These are phyloP conservation scores for Hydra vulgaris DNA, from an alignment of 30 jellyfish, hydroid and myxozoan genomes.

Conservation along the genomic window DNA sequence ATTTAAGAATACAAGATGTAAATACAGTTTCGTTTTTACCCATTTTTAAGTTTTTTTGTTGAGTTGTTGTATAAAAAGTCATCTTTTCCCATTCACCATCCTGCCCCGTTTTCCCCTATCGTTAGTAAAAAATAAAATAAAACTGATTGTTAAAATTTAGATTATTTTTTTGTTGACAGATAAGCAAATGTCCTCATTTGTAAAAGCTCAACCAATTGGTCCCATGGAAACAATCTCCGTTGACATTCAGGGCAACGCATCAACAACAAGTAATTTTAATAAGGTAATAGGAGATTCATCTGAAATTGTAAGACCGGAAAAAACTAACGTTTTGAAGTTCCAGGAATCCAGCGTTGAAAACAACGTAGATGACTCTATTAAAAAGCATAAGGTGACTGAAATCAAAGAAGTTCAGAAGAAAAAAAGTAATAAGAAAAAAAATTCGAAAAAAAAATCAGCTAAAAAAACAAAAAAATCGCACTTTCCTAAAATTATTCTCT, in stretches of 20 bases:
- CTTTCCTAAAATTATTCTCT: slow-evolving; percentile 32
- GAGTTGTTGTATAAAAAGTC: no score
- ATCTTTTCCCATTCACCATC: no score
- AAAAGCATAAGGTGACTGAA: neutral
- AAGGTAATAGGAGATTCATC: neutral
- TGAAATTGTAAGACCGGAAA: neutral
- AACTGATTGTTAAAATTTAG: no score
- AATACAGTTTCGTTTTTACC: no score
- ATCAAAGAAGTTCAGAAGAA: neutral
- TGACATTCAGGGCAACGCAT: slow-evolving; percentile 6
- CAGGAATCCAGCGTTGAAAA: neutral
- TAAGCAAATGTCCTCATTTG: neutral
- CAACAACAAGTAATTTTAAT: slow-evolving; percentile 18
- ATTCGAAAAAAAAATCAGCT: neutral
- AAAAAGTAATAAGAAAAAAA: neutral
- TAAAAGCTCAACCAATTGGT: slow-evolving; percentile 13
- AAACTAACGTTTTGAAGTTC: slow-evolving; percentile 1
- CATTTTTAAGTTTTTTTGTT: no score
- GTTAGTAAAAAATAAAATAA: no score
- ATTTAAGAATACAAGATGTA: no score
- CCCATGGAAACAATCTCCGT: slow-evolving; percentile 20
- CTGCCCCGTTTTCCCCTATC: no score
- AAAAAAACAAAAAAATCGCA: slow-evolving; percentile 5
- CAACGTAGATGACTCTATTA: neutral
- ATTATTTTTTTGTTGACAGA: neutral